Evolutionary conservation across 1,140 invertebrate genomes (phyloP).

Genomic region (Drosophila parabipectinata): DNA sequence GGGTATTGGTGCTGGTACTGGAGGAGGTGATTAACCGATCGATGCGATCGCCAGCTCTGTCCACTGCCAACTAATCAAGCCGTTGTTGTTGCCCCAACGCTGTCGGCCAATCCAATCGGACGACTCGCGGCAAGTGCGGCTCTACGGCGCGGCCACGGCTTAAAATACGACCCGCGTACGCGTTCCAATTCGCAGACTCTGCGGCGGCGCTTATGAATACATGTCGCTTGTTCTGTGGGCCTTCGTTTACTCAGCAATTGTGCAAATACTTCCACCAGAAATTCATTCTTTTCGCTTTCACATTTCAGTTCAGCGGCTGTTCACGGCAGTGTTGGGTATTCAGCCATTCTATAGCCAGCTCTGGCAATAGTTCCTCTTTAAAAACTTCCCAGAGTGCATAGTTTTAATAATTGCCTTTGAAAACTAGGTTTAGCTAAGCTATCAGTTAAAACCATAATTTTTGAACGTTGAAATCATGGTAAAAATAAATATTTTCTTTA

Average conservation of each 20-base stretch:
- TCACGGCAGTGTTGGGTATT: background rate
- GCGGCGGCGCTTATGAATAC: slow-evolving; percentile 55
- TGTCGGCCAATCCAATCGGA: slow-evolving; percentile 3
- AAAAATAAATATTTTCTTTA: too few species aligned
- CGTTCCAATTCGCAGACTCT: slow-evolving; percentile 33
- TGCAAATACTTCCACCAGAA: slow-evolving; percentile 21
- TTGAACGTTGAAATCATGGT: too few species aligned
- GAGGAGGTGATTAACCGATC: slow-evolving; percentile 35
- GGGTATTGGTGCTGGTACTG: slow-evolving; percentile 16
- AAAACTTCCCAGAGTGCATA: too few species aligned
- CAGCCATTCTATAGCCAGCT: background rate
- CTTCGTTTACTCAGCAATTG: slow-evolving; percentile 28
- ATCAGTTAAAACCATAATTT: too few species aligned
- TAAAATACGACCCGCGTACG: slow-evolving; percentile 37
- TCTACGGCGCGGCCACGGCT: slow-evolving; percentile 23
- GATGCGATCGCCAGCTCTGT: slow-evolving; percentile 50
- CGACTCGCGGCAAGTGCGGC: slow-evolving; percentile 20
- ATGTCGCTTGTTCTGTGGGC: slow-evolving; percentile 40
- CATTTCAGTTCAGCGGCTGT: slow-evolving; percentile 7
- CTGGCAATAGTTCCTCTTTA: background rate
- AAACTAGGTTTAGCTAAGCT: too few species aligned
- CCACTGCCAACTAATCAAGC: slow-evolving; percentile 57
- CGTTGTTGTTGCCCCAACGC: slow-evolving; percentile 33
- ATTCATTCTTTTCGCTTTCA: slow-evolving; percentile 29
- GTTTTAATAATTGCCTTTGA: too few species aligned